phyloP scores from a whole-genome alignment of 2,797 vertebrate species.

The Ibycter americanus region DNA sequence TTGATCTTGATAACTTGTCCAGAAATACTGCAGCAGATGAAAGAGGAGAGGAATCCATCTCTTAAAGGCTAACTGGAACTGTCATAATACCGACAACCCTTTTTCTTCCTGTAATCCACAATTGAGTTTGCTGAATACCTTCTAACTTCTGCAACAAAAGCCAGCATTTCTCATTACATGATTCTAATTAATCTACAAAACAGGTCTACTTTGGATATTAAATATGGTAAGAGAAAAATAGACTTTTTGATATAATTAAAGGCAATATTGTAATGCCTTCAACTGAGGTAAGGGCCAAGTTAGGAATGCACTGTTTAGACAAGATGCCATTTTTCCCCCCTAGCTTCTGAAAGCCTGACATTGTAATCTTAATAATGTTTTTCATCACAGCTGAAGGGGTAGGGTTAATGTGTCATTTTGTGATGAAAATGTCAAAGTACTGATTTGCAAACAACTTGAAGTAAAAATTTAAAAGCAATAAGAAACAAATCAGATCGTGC shows the following conservation, averaged over 20 bases:
- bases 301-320: background rate
- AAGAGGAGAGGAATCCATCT: background rate
- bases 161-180: background rate
- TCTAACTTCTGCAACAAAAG: background rate
- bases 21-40: background rate
- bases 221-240: background rate
- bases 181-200: background rate
- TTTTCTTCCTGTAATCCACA: background rate
- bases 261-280: background rate
- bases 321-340: background rate
- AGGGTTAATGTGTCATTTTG: background rate
- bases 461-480: conserved; percentile 14
- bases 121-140: background rate
- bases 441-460: background rate
- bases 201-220: background rate
- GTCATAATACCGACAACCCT: background rate
- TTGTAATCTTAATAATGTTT: background rate
- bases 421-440: background rate
- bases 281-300: background rate
- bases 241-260: background rate
- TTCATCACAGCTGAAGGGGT: background rate
- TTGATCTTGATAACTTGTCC: background rate
- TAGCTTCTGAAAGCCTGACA: background rate
- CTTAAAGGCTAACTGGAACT: background rate
- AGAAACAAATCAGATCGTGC: background rate